A percentile compares a stretch with the other conserved stretches of the same genome.
phyloP scores from a whole-genome alignment of 2,888 invertebrate genomes.

The Troilus luridus region DNA sequence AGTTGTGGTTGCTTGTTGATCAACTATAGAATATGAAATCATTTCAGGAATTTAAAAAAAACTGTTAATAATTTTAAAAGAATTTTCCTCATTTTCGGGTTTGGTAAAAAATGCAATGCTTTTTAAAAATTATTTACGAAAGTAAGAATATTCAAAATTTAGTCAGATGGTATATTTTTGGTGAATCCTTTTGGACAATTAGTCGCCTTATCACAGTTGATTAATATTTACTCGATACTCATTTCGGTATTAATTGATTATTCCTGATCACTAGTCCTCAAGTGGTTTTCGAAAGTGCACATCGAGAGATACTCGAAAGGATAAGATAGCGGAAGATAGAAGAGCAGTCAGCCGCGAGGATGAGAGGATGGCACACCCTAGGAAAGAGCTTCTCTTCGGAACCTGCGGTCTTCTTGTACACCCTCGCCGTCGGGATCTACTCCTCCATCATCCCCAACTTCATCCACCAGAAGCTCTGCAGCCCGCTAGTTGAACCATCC shows the following conservation, averaged over 20 bases:
- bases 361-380: slow-evolving; percentile 1
- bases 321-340: neutral
- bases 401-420: slow-evolving; percentile 40
- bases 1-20: neutral
- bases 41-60: neutral
- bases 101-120: neutral
- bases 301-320: neutral
- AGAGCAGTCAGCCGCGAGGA: neutral
- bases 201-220: neutral
- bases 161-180: neutral
- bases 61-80: neutral
- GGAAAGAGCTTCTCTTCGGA: slow-evolving; percentile 20
- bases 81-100: neutral
- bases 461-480: slow-evolving; percentile 27
- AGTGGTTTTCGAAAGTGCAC: neutral
- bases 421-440: slow-evolving; percentile 27
- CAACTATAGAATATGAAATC: neutral
- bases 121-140: neutral
- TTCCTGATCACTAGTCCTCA: neutral
- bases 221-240: neutral
- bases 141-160: neutral
- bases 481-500: neutral
- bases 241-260: neutral
- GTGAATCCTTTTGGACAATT: neutral
- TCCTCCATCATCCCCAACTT: slow-evolving; percentile 42